Evolutionary conservation across 2,888 invertebrate genomes (phyloP).

Genomic region (Spisula solida): DNA sequence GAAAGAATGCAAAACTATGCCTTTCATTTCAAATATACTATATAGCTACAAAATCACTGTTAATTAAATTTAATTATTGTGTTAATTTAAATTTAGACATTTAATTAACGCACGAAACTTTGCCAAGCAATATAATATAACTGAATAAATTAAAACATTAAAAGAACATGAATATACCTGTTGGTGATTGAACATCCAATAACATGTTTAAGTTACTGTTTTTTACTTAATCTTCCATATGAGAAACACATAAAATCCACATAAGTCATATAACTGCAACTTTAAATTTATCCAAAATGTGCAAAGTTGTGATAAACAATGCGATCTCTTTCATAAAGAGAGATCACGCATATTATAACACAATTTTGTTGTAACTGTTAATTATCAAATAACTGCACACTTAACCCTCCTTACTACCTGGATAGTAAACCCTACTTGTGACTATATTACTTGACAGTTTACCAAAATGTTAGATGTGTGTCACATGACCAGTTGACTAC

Average conservation of each 20-base stretch:
- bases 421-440: slow-evolving; percentile 13
- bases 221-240: neutral
- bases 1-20: no score
- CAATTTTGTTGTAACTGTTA: neutral
- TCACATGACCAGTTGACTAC: slow-evolving; percentile 66
- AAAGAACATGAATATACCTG: slow-evolving; percentile 44
- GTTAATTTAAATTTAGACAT: no score
- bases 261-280: neutral
- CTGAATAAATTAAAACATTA: neutral
- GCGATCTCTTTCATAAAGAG: neutral
- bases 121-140: neutral
- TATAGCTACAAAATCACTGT: no score
- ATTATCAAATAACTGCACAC: neutral
- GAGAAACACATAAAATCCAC: slow-evolving; percentile 1
- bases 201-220: slow-evolving; percentile 47
- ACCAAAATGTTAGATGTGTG: slow-evolving; percentile 35
- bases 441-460: slow-evolving; percentile 31
- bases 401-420: neutral
- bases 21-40: no score
- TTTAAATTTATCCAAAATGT: neutral
- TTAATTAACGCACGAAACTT: no score
- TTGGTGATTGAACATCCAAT: slow-evolving; percentile 62
- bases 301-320: neutral
- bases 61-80: no score
- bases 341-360: neutral